Conservation (phyloP, 2,888 invertebrate species). For the Malthinus flaveolus region DNA sequence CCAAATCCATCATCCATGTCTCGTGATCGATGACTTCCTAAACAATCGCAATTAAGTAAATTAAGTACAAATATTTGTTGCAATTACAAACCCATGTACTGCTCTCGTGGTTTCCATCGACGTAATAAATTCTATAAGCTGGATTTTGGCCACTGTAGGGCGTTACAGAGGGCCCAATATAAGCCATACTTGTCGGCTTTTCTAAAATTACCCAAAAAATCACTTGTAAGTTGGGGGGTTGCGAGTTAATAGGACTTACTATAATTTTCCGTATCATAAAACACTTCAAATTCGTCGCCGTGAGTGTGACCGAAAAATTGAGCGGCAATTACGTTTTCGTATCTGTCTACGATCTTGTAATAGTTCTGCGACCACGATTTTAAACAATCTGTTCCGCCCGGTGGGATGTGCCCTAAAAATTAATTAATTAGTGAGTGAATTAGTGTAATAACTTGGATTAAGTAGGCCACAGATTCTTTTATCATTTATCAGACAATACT, state of each 20-base stretch:
- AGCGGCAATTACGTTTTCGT: slow-evolving; percentile 83
- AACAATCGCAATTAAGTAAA: slow-evolving; percentile 34
- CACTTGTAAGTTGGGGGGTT: not conserved
- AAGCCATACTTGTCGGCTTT: slow-evolving; percentile 83
- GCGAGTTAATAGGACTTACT: slow-evolving; percentile 55
- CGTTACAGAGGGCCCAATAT: slow-evolving; percentile 92
- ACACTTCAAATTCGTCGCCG: slow-evolving; percentile 90
- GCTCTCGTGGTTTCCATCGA: slow-evolving; percentile 86
- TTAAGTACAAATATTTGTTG: not conserved
- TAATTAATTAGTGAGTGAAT: slow-evolving; percentile 1
- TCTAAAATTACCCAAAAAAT: slow-evolving; percentile 54
- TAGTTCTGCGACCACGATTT: slow-evolving; percentile 95
- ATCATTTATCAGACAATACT: too few relatives aligned
- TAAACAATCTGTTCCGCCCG: slow-evolving; percentile 88
- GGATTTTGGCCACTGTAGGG: slow-evolving; percentile 91
- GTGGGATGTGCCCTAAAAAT: slow-evolving; percentile 82
- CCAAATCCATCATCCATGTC: slow-evolving; percentile 92
- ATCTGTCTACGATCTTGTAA: slow-evolving; percentile 83
- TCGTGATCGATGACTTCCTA: slow-evolving; percentile 92
- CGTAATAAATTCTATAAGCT: slow-evolving; percentile 92
- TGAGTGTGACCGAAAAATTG: slow-evolving; percentile 95
- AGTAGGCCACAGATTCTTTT: not conserved
- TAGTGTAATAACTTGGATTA: not conserved
- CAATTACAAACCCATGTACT: slow-evolving; percentile 69
- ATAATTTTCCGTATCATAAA: slow-evolving; percentile 81